A percentile compares a stretch with the other conserved stretches of the same genome.
These are phyloP conservation scores for Patella caerulea DNA, from an alignment of 2,888 invertebrate species.

Conservation along the genomic window DNA sequence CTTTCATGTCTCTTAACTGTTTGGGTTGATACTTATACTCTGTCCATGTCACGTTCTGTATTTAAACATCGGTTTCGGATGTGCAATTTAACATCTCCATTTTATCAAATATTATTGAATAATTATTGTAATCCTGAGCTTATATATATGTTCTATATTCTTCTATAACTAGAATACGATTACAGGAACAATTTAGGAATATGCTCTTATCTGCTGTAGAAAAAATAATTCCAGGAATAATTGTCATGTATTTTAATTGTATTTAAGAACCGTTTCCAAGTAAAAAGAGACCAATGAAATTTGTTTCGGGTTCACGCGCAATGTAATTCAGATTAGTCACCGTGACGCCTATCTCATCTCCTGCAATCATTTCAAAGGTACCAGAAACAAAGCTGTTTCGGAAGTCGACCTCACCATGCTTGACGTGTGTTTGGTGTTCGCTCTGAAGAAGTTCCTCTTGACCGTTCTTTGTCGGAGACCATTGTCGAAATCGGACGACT, in stretches of 20 bases:
- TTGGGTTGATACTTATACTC: no score
- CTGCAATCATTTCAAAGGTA: background rate
- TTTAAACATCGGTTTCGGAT: no score
- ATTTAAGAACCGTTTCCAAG: background rate
- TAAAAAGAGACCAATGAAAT: constrained; percentile 1
- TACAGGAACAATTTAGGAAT: no score
- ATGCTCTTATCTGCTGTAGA: no score
- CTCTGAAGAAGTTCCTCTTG: background rate
- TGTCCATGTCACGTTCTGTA: no score
- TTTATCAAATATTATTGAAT: no score
- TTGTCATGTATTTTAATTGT: background rate
- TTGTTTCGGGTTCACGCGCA: background rate
- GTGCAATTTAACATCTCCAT: no score
- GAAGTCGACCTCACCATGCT: background rate
- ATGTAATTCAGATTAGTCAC: background rate
- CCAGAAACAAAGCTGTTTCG: background rate
- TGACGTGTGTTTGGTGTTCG: background rate
- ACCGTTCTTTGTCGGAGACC: background rate
- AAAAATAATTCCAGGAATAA: no score
- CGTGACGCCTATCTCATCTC: background rate
- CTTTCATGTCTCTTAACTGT: no score
- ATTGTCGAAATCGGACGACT: background rate
- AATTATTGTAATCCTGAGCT: no score
- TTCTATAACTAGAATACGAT: no score
- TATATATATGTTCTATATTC: no score